These are phyloP conservation scores for Neosalanx taihuensis DNA, from an alignment of 2,797 vertebrate species.

Conservation along the genomic window DNA sequence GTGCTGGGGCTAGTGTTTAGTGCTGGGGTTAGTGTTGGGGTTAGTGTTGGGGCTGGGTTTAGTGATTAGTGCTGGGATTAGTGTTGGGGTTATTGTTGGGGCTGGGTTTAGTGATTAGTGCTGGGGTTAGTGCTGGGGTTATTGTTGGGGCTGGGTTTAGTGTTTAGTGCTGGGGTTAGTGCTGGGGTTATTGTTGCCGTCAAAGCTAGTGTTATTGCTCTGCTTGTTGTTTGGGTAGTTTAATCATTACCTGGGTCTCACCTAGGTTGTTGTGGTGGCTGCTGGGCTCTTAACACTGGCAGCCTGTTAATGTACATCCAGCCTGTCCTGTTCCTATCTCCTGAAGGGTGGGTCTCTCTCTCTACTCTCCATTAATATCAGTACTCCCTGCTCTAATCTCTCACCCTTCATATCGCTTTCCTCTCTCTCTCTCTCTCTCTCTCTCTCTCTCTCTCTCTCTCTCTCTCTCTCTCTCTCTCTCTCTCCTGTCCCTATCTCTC, in stretches of 20 bases:
- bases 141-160: no score
- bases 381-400: no score
- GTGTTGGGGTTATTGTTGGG: no score
- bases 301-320: background rate
- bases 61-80: no score
- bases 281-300: background rate
- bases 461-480: background rate
- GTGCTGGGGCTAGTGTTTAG: background rate
- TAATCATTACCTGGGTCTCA: background rate
- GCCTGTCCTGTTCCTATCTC: background rate
- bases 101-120: background rate
- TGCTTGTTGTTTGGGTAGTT: background rate
- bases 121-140: background rate
- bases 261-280: background rate
- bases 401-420: background rate
- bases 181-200: no score
- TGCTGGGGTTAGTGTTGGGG: background rate
- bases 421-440: slow-evolving; percentile 15
- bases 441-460: background rate
- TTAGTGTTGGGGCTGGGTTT: no score
- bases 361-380: slow-evolving; percentile 1
- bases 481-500: no score
- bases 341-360: background rate
- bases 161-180: no score
- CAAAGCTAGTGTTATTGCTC: background rate